Conservation (phyloP, 2,797 vertebrate genomes). For the Takifugu rubripes region DNA sequence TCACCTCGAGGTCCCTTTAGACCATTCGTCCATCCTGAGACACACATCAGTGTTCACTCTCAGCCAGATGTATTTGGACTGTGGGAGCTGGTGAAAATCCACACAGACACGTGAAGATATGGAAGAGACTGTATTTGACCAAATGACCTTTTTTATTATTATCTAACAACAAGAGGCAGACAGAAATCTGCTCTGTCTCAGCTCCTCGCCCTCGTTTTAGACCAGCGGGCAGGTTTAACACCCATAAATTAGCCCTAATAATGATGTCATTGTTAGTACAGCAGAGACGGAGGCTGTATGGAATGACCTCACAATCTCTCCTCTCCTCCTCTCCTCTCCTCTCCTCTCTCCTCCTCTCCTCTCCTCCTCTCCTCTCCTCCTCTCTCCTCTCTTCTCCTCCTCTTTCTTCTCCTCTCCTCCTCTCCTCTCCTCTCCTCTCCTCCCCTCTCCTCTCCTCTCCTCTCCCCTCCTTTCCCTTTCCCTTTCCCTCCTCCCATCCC, state of each 20-base stretch:
- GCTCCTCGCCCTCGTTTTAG: slow-evolving; percentile 20
- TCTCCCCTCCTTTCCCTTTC: too few species aligned
- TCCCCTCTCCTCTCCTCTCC: too few species aligned
- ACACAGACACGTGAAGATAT: too few species aligned
- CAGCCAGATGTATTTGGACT: background rate
- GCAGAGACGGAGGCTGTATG: slow-evolving; percentile 49
- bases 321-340: slow-evolving; percentile 18
- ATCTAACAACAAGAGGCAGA: background rate
- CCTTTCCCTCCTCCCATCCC: too few species aligned
- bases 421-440: slow-evolving; percentile 10
- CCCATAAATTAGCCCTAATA: slow-evolving; percentile 58
- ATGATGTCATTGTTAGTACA: slow-evolving; percentile 64
- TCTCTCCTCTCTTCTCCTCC: too few species aligned
- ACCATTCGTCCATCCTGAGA: too few species aligned
- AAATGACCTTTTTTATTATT: background rate
- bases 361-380: background rate
- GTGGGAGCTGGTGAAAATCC: too few species aligned
- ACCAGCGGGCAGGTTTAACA: slow-evolving; percentile 45
- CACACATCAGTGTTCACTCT: too few species aligned
- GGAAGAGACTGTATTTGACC: too few species aligned
- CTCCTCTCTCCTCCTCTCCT: slow-evolving; percentile 9
- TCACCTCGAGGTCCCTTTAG: too few species aligned
- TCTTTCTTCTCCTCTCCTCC: background rate
- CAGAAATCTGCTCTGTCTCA: background rate
- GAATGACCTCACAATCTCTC: slow-evolving; percentile 68